These are phyloP conservation scores for Phthorimaea operculella DNA, from an alignment of 1,140 invertebrate genomes.

Conservation along the genomic window DNA sequence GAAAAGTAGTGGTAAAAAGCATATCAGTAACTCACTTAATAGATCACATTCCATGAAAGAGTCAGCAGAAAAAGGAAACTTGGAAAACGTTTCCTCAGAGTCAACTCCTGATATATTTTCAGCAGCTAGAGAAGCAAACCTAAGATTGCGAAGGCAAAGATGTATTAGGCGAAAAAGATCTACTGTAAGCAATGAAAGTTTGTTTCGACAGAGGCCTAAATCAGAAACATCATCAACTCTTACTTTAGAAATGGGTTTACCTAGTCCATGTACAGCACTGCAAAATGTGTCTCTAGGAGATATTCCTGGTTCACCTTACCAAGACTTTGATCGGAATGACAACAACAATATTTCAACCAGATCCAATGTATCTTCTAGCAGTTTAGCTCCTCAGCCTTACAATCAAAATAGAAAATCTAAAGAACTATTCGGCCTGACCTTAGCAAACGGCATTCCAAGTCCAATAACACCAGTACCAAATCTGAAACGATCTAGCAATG, in stretches of 20 bases:
- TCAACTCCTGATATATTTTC: constrained; percentile 51
- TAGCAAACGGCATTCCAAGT: constrained; percentile 58
- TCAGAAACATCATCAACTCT: constrained; percentile 34
- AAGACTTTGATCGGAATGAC: background rate
- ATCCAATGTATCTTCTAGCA: constrained; percentile 51
- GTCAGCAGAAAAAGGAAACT: constrained; percentile 25
- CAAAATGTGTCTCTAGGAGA: constrained; percentile 42
- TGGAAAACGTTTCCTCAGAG: constrained; percentile 41
- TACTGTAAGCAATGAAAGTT: constrained; percentile 50
- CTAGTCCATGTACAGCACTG: constrained; percentile 41
- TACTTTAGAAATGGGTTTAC: constrained; percentile 48
- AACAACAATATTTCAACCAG: constrained; percentile 25
- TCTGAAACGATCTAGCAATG: constrained; percentile 48
- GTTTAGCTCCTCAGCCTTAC: constrained; percentile 32
- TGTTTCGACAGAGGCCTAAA: constrained; percentile 34
- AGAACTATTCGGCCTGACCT: constrained; percentile 50
- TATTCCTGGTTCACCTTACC: constrained; percentile 8
- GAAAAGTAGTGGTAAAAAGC: constrained; percentile 16
- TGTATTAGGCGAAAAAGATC: constrained; percentile 61
- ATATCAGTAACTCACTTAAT: constrained; percentile 23
- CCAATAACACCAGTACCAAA: constrained; percentile 52
- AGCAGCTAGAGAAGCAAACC: constrained; percentile 27
- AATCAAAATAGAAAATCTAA: constrained; percentile 37
- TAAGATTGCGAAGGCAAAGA: constrained; percentile 48
- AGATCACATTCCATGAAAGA: constrained; percentile 53